Percentiles rank a stretch among this genome's conserved stretches.
Evolutionary conservation across 2,888 invertebrate species (phyloP).

Genomic region (Parnassius apollo): DNA sequence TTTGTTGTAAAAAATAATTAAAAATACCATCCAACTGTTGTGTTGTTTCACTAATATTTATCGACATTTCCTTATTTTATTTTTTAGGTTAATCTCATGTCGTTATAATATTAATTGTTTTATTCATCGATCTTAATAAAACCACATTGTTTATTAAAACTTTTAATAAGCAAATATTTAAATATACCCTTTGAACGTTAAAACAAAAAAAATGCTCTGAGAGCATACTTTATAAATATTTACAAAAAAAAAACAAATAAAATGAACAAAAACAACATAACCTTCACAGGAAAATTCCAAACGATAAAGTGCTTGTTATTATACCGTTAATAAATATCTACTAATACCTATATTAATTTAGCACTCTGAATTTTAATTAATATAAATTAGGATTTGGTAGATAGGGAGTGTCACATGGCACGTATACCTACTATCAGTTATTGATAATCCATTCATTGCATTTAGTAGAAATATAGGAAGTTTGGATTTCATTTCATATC

Average conservation of each 20-base stretch:
- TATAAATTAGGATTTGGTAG: slow-evolving; percentile 52
- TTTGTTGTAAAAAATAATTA: no score
- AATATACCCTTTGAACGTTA: slow-evolving; percentile 14
- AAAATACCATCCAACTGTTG: no score
- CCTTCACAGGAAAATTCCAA: slow-evolving; percentile 22
- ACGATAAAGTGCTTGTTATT: slow-evolving; percentile 14
- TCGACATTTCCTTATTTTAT: no score
- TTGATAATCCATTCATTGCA: slow-evolving; percentile 73
- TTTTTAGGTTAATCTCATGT: no score
- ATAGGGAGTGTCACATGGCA: slow-evolving; percentile 77
- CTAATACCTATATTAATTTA: slow-evolving; percentile 9
- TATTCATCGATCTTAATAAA: slow-evolving; percentile 6
- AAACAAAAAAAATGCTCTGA: slow-evolving; percentile 6
- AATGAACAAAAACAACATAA: slow-evolving; percentile 18
- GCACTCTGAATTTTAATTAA: slow-evolving; percentile 27
- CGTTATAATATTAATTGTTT: no score
- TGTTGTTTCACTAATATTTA: no score
- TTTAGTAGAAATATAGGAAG: slow-evolving; percentile 69
- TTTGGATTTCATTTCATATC: slow-evolving; percentile 56
- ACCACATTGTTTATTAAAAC: slow-evolving; percentile 19
- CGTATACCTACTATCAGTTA: slow-evolving; percentile 63
- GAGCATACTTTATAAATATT: slow-evolving; percentile 19
- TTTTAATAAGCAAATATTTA: slow-evolving; percentile 21
- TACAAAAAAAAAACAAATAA: slow-evolving; percentile 20
- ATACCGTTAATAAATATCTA: slow-evolving; percentile 28